Conservation (phyloP, 2,113 vertebrate genomes). For the Eulemur rufifrons region DNA sequence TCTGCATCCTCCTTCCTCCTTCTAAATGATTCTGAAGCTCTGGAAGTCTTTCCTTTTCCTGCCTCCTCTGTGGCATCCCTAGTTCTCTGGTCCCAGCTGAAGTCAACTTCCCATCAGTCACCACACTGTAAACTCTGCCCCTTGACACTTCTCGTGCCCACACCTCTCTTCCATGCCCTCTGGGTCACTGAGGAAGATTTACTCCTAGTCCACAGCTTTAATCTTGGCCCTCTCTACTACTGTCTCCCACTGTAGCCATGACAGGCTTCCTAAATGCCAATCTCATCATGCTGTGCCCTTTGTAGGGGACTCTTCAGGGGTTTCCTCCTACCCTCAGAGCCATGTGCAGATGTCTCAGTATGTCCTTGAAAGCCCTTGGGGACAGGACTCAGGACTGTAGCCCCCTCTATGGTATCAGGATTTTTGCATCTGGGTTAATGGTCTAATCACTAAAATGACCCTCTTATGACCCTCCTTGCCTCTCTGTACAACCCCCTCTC, state of each 20-base stretch:
- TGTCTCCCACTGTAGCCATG: background rate
- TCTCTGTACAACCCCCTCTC: background rate
- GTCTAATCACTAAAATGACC: background rate
- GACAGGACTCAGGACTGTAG: too few relatives aligned
- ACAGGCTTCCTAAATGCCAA: background rate
- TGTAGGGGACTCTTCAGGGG: background rate
- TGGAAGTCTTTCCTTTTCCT: background rate
- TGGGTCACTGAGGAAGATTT: background rate
- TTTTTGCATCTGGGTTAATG: background rate
- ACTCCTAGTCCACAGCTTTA: background rate
- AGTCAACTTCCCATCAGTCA: too few relatives aligned
- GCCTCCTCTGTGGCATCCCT: too few relatives aligned
- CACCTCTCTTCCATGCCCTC: background rate
- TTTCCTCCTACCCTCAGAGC: background rate
- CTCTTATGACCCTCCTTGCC: background rate
- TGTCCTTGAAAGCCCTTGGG: background rate
- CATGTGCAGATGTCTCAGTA: background rate
- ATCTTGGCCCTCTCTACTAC: background rate
- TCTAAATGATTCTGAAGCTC: background rate
- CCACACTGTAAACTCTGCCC: background rate
- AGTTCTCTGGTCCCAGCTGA: background rate
- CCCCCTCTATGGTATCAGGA: background rate
- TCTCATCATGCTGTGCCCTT: background rate
- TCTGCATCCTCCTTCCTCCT: background rate
- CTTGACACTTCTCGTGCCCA: background rate